Conservation (phyloP, 2,113 vertebrate genomes). For the Nothoprocta perdicaria region DNA sequence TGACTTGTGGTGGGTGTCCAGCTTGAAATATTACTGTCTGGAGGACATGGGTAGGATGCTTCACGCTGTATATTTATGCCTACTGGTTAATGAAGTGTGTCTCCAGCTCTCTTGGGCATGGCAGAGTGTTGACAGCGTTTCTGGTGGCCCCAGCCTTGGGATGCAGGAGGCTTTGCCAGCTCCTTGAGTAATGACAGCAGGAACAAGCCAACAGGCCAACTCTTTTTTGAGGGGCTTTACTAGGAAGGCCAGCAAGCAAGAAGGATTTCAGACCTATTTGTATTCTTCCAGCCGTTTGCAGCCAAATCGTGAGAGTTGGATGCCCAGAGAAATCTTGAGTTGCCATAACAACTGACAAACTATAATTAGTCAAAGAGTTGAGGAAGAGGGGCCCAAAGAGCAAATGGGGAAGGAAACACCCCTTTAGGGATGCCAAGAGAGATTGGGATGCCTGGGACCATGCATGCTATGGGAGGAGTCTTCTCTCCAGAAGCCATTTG, state of each 20-base stretch:
- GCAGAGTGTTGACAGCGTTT: not conserved
- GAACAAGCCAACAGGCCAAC: not conserved
- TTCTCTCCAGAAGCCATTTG: constrained; percentile 13
- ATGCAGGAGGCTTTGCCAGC: not conserved
- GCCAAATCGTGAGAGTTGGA: constrained; percentile 52
- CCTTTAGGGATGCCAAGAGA: constrained; percentile 33
- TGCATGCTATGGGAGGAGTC: not conserved
- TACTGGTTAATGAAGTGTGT: not conserved
- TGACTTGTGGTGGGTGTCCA: not conserved
- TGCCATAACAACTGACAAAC: constrained; percentile 81
- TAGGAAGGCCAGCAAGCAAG: not conserved
- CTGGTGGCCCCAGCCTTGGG: rapidly evolving
- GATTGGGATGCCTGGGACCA: constrained; percentile 22
- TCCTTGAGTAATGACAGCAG: not conserved
- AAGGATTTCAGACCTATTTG: constrained; percentile 27
- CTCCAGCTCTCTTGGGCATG: not conserved
- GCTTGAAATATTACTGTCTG: not conserved
- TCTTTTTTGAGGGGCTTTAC: not conserved
- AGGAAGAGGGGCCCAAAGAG: constrained; percentile 57
- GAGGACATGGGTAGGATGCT: not conserved
- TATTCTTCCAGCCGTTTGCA: constrained; percentile 55
- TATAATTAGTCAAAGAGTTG: constrained; percentile 75
- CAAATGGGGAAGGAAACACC: constrained; percentile 13
- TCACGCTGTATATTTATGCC: rapidly evolving
- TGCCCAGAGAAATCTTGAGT: constrained; percentile 62